phyloP scores from a whole-genome alignment of 2,888 invertebrate genomes.

The Oithona nana region DNA sequence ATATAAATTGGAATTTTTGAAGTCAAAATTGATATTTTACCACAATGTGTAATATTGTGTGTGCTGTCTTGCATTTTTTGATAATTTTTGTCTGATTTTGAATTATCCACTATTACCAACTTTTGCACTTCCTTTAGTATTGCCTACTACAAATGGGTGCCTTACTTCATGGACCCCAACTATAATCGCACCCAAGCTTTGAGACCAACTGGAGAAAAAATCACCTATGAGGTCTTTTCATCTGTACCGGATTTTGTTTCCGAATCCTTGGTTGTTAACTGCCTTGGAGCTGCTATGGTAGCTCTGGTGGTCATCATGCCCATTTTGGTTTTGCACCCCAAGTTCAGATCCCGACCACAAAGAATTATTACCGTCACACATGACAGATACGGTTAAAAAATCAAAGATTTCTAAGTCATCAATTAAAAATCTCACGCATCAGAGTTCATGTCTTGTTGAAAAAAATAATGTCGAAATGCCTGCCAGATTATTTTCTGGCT shows the following conservation, averaged over 20 bases:
- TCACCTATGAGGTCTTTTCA: conserved; percentile 32
- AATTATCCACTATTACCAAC: not conserved
- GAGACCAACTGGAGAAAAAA: not conserved
- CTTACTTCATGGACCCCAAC: not conserved
- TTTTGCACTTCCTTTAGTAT: not conserved
- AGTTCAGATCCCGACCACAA: not conserved
- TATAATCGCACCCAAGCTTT: not conserved
- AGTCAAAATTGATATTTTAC: too few relatives aligned
- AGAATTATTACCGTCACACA: conserved; percentile 2
- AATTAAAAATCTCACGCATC: too few relatives aligned
- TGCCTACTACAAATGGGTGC: conserved; percentile 1
- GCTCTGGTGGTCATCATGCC: conserved; percentile 44
- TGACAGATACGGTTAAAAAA: conserved; percentile 1
- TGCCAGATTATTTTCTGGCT: too few relatives aligned
- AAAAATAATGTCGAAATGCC: too few relatives aligned
- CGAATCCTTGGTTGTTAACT: conserved; percentile 55
- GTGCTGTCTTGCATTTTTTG: too few relatives aligned
- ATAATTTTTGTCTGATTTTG: not conserved
- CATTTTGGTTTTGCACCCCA: not conserved
- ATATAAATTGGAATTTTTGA: too few relatives aligned
- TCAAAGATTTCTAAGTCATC: too few relatives aligned
- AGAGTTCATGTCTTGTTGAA: too few relatives aligned
- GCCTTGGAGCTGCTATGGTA: conserved; percentile 50
- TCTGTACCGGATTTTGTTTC: too few relatives aligned
- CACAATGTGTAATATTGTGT: too few relatives aligned